These are phyloP conservation scores for Serilophus lunatus DNA, from an alignment of 2,113 vertebrate species.

Conservation along the genomic window DNA sequence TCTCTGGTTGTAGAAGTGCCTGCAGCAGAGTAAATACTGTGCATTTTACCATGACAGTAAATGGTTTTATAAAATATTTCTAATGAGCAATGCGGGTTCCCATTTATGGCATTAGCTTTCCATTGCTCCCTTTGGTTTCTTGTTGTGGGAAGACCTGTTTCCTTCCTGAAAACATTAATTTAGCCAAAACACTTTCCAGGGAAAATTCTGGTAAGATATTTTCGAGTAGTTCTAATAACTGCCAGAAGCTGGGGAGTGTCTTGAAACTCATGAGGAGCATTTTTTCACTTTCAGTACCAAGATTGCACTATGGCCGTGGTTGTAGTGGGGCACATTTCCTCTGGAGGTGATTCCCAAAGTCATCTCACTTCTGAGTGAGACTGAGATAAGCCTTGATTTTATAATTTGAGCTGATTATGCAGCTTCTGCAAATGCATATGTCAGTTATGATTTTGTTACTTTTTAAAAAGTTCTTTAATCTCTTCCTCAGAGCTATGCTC, in stretches of 20 bases:
- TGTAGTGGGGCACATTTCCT: accelerated
- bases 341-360: not conserved
- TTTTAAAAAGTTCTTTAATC: not conserved
- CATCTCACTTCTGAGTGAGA: not conserved
- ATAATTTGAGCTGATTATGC: not conserved
- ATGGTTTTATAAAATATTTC: not conserved
- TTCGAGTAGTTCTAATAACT: not conserved
- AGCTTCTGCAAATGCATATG: not conserved
- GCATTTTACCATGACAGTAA: not conserved
- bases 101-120: not conserved
- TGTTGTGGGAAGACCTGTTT: not conserved
- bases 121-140: accelerated
- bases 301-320: accelerated
- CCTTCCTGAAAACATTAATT: not conserved
- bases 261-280: not conserved
- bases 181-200: not conserved
- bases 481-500: not conserved
- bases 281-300: not conserved
- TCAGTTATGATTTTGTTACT: not conserved
- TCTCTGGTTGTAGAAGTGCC: not conserved
- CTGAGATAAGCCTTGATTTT: not conserved
- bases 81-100: not conserved
- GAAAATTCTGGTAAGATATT: not conserved
- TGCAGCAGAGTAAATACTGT: not conserved
- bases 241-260: not conserved